These are phyloP conservation scores for Camponotus fellah DNA, from an alignment of 2,888 invertebrate genomes.

Conservation along the genomic window DNA sequence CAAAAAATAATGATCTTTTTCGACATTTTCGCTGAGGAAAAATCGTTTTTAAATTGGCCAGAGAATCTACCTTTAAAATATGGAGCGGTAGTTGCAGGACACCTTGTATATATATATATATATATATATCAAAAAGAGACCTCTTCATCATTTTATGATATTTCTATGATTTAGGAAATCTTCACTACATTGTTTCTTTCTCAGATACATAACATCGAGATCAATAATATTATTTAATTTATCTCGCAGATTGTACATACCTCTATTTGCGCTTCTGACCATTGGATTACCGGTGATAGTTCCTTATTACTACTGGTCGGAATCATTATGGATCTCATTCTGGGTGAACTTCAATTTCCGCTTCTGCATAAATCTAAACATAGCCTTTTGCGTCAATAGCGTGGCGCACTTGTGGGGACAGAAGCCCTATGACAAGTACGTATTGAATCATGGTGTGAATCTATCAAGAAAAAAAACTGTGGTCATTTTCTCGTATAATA, in stretches of 20 bases:
- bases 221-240: neutral
- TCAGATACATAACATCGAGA: neutral
- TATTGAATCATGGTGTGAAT: conserved; percentile 19
- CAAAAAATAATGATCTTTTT: too few relatives aligned
- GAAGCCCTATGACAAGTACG: conserved; percentile 94
- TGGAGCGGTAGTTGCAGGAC: too few relatives aligned
- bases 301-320: conserved; percentile 95
- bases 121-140: neutral
- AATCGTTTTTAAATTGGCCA: too few relatives aligned
- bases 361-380: conserved; percentile 94
- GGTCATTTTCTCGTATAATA: neutral
- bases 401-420: conserved; percentile 98
- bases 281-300: conserved; percentile 91
- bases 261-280: conserved; percentile 90
- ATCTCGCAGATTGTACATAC: conserved; percentile 89
- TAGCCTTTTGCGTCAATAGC: conserved; percentile 98
- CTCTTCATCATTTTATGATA: neutral
- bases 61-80: too few relatives aligned
- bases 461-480: neutral
- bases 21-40: too few relatives aligned
- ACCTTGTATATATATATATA: too few relatives aligned
- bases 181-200: neutral
- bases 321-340: conserved; percentile 92
- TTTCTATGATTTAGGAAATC: neutral
- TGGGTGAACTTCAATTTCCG: conserved; percentile 94